Conservation (phyloP, 2,888 invertebrate species). For the Schizaphis graminum region DNA sequence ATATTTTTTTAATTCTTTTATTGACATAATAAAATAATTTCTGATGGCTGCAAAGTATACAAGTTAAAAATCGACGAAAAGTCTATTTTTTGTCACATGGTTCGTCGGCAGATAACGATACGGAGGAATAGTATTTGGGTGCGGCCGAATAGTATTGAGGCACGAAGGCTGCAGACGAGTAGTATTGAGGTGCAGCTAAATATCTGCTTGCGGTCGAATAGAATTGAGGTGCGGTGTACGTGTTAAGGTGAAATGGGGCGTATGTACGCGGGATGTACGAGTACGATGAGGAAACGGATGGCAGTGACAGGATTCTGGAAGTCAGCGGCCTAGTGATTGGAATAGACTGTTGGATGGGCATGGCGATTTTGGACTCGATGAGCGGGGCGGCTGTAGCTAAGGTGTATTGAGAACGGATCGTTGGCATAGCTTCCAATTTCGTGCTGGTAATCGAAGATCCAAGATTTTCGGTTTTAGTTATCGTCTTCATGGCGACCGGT, state of each 20-base stretch:
- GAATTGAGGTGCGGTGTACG: not conserved
- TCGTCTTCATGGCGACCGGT: not conserved
- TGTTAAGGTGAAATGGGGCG: not conserved
- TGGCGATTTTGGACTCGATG: not conserved
- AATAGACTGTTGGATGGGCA: not conserved
- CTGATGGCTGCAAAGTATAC: not conserved
- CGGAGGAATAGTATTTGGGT: not conserved
- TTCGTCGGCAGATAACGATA: not conserved
- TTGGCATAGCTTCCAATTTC: not conserved
- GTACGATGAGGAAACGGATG: not conserved
- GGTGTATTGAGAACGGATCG: not conserved
- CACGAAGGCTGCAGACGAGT: not conserved
- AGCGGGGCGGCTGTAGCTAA: not conserved
- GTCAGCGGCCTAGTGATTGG: not conserved
- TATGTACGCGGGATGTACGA: not conserved
- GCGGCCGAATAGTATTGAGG: not conserved
- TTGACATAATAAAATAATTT: not conserved
- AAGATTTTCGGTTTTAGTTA: not conserved
- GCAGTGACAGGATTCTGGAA: not conserved
- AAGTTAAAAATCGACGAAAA: not conserved
- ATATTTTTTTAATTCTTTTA: not conserved
- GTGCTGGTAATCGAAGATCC: not conserved
- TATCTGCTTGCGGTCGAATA: not conserved
- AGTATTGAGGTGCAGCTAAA: not conserved
- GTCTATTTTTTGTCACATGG: conserved; percentile 5